A percentile compares a stretch with the other conserved stretches of the same genome.
These are phyloP conservation scores for Petaurus breviceps DNA, from an alignment of 2,113 vertebrate species.

Conservation along the genomic window DNA sequence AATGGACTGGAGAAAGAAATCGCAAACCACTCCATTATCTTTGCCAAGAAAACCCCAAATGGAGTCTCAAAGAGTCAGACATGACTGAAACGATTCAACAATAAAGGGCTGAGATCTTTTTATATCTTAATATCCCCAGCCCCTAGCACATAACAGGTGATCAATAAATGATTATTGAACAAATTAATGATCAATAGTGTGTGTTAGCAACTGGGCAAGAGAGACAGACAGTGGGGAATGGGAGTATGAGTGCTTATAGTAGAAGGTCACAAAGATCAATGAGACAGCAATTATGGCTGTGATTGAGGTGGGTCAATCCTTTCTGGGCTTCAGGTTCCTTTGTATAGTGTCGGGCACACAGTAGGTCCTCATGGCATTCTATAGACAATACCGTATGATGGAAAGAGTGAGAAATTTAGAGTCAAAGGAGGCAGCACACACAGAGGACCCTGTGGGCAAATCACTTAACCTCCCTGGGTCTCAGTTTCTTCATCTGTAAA, in stretches of 20 bases:
- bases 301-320: background rate
- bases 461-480: slow-evolving; percentile 11
- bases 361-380: background rate
- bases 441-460: background rate
- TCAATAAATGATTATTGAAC: background rate
- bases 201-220: background rate
- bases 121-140: background rate
- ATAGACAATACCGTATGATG: accelerated
- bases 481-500: slow-evolving; percentile 45
- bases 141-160: background rate
- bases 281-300: background rate
- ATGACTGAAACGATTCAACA: too few species aligned
- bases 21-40: too few species aligned
- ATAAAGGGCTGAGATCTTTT: background rate
- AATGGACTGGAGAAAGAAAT: background rate
- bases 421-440: background rate
- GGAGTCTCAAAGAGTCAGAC: too few species aligned
- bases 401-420: background rate
- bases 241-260: background rate
- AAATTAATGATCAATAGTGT: background rate
- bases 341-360: background rate
- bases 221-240: background rate
- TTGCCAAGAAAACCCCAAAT: too few species aligned
- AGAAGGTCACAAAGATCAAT: background rate
- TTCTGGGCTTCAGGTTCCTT: background rate